Evolutionary conservation across 2,888 invertebrate species (phyloP).

Genomic region (Danaus chrysippus): DNA sequence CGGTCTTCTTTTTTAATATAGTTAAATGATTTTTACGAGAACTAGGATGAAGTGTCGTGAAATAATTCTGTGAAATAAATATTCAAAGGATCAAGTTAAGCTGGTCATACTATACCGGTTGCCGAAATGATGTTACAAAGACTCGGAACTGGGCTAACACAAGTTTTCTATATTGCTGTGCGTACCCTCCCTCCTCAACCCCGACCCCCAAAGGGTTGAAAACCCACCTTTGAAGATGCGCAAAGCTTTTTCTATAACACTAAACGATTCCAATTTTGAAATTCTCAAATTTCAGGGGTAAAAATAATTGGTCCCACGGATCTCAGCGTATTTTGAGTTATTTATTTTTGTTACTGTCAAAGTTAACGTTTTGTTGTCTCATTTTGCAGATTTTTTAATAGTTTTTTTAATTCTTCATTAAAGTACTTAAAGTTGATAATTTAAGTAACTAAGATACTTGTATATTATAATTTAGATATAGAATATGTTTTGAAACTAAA

Average conservation of each 20-base stretch:
- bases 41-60: not conserved
- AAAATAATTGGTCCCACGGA: constrained; percentile 75
- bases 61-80: constrained; percentile 17
- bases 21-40: no score
- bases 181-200: constrained; percentile 51
- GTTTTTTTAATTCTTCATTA: not conserved
- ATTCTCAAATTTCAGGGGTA: constrained; percentile 73
- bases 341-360: constrained; percentile 17
- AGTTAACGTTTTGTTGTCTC: not conserved
- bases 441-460: no score
- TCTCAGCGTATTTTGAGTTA: constrained; percentile 55
- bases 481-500: no score
- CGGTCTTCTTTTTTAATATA: no score
- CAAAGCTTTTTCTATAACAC: constrained; percentile 76
- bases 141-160: constrained; percentile 79
- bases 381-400: not conserved
- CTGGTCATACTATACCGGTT: constrained; percentile 49
- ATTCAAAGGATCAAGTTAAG: constrained; percentile 42
- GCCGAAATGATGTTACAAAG: constrained; percentile 79
- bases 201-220: constrained; percentile 63
- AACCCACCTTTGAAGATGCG: constrained; percentile 77
- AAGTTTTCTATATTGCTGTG: constrained; percentile 79
- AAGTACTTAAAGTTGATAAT: not conserved
- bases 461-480: no score
- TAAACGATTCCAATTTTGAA: constrained; percentile 78